Evolutionary conservation across 23 tunicate species (phyloP).

Genomic region (Trididemnum clinides): DNA sequence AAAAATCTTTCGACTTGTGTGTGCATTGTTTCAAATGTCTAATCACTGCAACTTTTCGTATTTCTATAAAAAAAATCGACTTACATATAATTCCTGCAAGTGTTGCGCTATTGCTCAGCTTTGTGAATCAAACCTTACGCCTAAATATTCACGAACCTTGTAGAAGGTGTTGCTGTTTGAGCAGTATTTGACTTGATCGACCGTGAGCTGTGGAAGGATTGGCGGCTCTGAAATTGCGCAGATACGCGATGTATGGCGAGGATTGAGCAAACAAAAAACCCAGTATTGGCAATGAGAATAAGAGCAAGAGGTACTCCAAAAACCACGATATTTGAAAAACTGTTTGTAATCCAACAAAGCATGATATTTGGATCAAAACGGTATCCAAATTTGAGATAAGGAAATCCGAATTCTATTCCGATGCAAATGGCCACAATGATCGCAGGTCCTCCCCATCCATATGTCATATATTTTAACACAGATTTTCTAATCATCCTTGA

Average conservation of each 20-base stretch:
- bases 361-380: slow-evolving; percentile 25
- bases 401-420: slow-evolving; percentile 52
- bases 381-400: slow-evolving; percentile 59
- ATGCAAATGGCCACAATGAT: slow-evolving; percentile 60
- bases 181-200: not conserved
- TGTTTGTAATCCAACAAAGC: slow-evolving; percentile 89
- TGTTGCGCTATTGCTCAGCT: no score
- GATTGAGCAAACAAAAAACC: slow-evolving; percentile 60
- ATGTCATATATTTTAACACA: slow-evolving; percentile 55
- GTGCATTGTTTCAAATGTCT: no score
- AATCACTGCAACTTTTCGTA: no score
- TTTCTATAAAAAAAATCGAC: no score
- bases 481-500: not conserved
- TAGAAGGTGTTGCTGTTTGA: not conserved
- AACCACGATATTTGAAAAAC: slow-evolving; percentile 66
- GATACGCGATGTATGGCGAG: slow-evolving; percentile 53
- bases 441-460: slow-evolving; percentile 87
- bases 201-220: not conserved
- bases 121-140: no score
- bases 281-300: slow-evolving; percentile 61
- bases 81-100: no score
- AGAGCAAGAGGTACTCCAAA: slow-evolving; percentile 76
- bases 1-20: no score
- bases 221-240: not conserved
- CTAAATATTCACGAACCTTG: no score